A percentile compares a stretch with the other conserved stretches of the same genome.
Evolutionary conservation across 2,888 invertebrate species (phyloP).

Genomic region (Elmis aenea): DNA sequence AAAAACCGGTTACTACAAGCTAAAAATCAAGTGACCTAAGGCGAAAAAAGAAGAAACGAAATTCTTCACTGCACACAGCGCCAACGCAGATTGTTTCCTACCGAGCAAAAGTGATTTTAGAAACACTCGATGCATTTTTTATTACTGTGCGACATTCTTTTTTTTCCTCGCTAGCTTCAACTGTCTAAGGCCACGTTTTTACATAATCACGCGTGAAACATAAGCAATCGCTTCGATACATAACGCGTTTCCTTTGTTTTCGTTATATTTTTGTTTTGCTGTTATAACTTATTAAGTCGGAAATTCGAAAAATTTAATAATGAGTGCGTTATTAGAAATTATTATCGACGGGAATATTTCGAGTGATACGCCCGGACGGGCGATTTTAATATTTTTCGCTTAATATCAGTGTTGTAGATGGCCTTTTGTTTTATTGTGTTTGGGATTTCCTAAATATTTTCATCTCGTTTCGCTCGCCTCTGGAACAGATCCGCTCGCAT

Average conservation of each 20-base stretch:
- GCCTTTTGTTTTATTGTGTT: constrained; percentile 9
- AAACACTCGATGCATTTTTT: no score
- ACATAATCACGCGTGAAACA: no score
- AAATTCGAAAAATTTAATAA: not conserved
- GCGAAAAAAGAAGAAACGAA: constrained; percentile 33
- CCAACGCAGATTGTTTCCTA: no score
- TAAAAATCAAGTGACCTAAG: constrained; percentile 36
- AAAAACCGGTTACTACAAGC: constrained; percentile 40
- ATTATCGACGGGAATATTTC: constrained; percentile 1
- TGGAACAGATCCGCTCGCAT: constrained; percentile 5
- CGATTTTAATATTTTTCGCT: no score
- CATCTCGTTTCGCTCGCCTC: constrained; percentile 7
- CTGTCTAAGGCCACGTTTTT: no score
- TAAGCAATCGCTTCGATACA: no score
- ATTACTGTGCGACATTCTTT: no score
- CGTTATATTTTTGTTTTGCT: constrained; percentile 4
- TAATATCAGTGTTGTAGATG: no score
- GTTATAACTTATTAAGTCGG: not conserved
- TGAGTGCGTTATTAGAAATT: not conserved
- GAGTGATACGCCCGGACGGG: no score
- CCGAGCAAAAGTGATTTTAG: no score
- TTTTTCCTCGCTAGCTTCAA: constrained; percentile 12
- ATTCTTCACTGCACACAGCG: constrained; percentile 26
- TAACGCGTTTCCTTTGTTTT: constrained; percentile 9
- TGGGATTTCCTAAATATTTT: constrained; percentile 6